Percentiles rank a stretch among this genome's conserved stretches.
Conservation (phyloP, 1,140 invertebrate species). For the Monochamus saltuarius region DNA sequence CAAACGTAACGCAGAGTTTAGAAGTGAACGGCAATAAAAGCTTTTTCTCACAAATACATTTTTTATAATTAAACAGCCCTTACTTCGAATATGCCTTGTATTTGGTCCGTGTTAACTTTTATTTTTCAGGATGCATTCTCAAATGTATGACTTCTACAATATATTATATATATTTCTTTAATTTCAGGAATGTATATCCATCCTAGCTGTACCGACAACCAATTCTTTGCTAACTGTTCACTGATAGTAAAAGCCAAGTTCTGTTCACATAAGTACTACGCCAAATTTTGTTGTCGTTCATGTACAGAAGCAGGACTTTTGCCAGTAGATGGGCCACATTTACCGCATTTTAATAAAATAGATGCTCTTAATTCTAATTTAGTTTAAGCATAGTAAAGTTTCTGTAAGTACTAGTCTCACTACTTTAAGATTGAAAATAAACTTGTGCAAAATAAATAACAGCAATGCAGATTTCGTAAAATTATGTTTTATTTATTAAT, state of each 20-base stretch:
- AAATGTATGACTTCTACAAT: no score
- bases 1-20: no score
- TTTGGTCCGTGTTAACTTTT: no score
- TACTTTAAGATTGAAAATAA: constrained; percentile 18
- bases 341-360: constrained; percentile 25
- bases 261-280: constrained; percentile 86
- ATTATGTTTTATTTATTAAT: no score
- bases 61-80: no score
- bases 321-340: constrained; percentile 31
- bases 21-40: no score
- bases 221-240: constrained; percentile 85
- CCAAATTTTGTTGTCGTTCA: constrained; percentile 89
- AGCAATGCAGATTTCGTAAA: no score
- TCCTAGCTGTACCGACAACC: constrained; percentile 80
- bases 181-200: constrained; percentile 70
- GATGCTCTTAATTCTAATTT: constrained; percentile 35
- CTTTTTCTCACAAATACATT: no score
- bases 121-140: not conserved
- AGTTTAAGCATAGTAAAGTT: constrained; percentile 26
- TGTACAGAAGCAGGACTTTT: constrained; percentile 75
- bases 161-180: constrained; percentile 27
- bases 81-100: no score
- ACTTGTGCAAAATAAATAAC: not conserved
- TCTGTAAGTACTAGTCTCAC: constrained; percentile 31
- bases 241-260: constrained; percentile 80